Evolutionary conservation across 2,888 invertebrate species (phyloP), one percentile per base, ranked within the genome.

Genomic region (Rhogogaster chlorosoma): DNA sequence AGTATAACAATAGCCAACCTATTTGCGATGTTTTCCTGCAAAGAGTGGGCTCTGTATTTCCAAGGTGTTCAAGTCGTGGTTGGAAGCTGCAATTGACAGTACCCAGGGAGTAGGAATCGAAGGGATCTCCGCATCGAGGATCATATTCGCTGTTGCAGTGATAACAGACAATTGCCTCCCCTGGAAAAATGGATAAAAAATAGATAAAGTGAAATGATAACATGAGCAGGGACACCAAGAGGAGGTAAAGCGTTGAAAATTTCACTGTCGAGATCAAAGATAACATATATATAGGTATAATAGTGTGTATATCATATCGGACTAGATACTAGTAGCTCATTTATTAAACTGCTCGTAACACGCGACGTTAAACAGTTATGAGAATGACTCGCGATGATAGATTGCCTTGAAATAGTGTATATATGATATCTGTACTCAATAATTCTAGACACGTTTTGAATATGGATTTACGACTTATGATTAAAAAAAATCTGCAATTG

Each of bases 101-200:
- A 42, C 98, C 98, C 90, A 98, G 95, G 80, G 97, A 97, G 93
- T 96, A 97, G 32, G 97, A 95, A 92, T 98, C 96, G 92, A 99
- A 98, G 84, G 97, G 97, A 91, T 98, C 97, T 0, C 97, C 98
- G 91, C 99, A 99, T 88, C 98, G 96, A 57, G 97, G 97, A 93
- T 98, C 98, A 92, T 96, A 98, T 87, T 96, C 97, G 86, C 98
- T 98, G 94, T 98, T 99, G 94, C 98, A 99, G 90, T 98, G 96
- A 92, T 98, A 98, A 93, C 99, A 99, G 89, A 96, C 94, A 87
- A 97, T 95, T 86, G 96, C 95, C 84, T 95, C 94, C 49, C 95
- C 95, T 95, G 94, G 6, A 88, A 90, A 82, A 84, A 26, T 15
- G 0, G 0, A 18, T 0, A 71, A 6, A 64, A 32, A 53, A 77